phyloP scores from a whole-genome alignment of 2,113 vertebrate species.

The Geococcyx californianus region DNA sequence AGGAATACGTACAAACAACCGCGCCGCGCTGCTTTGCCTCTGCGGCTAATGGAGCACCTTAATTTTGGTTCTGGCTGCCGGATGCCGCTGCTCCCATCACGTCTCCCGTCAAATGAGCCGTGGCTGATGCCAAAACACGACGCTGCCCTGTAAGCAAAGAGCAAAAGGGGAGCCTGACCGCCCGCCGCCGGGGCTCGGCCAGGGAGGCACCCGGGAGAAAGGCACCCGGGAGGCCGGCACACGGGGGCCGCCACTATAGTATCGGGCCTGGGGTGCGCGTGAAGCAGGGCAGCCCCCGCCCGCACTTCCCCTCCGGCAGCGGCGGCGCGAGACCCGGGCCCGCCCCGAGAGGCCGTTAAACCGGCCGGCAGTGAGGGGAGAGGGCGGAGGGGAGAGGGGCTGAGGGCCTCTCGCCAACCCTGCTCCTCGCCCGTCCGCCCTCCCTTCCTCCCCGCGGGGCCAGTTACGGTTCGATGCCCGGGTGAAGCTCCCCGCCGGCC shows the following conservation, averaged over 20 bases:
- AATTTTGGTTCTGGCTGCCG: background rate
- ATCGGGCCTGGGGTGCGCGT: too few species aligned
- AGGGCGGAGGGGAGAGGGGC: too few species aligned
- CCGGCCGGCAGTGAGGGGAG: too few species aligned
- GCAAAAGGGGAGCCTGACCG: background rate
- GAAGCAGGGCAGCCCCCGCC: background rate
- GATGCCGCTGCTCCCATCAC: background rate
- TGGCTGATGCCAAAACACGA: background rate
- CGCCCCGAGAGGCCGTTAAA: background rate
- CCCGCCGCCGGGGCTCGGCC: background rate
- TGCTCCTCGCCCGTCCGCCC: background rate
- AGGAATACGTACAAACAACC: conserved; percentile 40
- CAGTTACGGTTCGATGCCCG: background rate
- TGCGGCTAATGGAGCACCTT: background rate
- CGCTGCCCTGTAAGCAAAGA: background rate
- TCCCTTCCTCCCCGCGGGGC: too few species aligned
- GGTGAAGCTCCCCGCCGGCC: background rate
- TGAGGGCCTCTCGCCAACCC: too few species aligned
- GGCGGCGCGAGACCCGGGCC: background rate
- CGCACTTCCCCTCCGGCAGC: background rate
- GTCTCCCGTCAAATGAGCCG: background rate
- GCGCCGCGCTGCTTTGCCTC: conserved; percentile 11
- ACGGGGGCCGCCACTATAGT: too few species aligned
- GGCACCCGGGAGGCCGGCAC: too few species aligned
- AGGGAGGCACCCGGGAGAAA: too few species aligned